Evolutionary conservation across 2,888 invertebrate species (phyloP), one percentile per base, ranked within the genome.

Genomic region (Sinelater perroti): DNA sequence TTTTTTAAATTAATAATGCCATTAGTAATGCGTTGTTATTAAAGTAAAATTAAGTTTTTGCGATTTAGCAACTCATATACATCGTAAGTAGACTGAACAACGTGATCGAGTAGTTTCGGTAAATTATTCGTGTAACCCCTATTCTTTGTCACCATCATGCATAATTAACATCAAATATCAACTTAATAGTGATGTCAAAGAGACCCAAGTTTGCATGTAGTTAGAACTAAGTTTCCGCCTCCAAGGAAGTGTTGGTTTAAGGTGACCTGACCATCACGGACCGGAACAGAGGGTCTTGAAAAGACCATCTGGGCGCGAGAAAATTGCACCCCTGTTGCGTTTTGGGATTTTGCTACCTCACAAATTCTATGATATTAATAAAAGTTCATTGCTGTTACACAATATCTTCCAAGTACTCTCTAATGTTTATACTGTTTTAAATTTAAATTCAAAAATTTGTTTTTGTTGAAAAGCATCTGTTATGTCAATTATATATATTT

Each of bases 81-180:
- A n/a, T n/a, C n/a, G n/a, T n/a, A n/a, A n/a, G n/a, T n/a, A n/a
- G n/a, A n/a, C n/a, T 6, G 24, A 24, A 6, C 7, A 24, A 33
- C 14, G 4, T n/a, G 10, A 36, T 20, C 18, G 20, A 42, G 8
- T 24, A 28, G 31, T 38, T 45, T 51, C 52, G 52, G 31, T 31
- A 53, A 47, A 53, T 58, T 49, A 58, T 26, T 42, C 20, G 33
- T 21, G 40, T 58, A 53, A 58, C 54, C 45, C 36, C 49, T 30
- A 33, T 40, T 46, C 49, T 51, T 36, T 56, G 44, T 52, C 53
- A 40, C 56, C 63, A 61, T 63, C 63, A 59, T 57, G 65, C 62
- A 69, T 74, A 74, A 74, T 74, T 74, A 74, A 71, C 65, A 67
- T 72, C 70, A 68, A 72, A 74, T 75, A 71, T 73, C 73, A 68